Base-by-base conservation (phyloP, 64 coral and sea anemone genomes). In the Pocillopora damicornis region DNA sequence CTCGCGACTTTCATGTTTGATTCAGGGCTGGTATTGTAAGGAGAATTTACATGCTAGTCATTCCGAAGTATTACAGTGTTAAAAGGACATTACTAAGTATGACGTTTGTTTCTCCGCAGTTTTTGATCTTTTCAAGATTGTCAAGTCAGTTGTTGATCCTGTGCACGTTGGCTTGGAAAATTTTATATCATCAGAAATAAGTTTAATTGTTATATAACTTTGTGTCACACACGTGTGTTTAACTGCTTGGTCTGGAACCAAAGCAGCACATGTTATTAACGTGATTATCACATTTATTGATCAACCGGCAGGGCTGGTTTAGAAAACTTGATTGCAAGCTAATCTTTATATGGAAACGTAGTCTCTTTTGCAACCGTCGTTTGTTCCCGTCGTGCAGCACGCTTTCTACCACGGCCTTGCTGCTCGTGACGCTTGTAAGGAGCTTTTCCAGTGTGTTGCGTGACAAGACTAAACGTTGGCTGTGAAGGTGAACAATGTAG, bases 251-350 rank as follows among this genome's bases (percentile, higher is more conserved):
- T 85, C 81, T 85, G 81, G 81, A 57, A 85, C 81, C 65, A 73
- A 72, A 38, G 37, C 37, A 58, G 45, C 81, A 42, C 13, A 20
- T 85, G 81, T 9, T 23, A 67, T 20, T 68, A 35, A 37, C 35
- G 35, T 12, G 26, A 2, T 22, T 66, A 34, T 82, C 81, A 85
- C 81, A 26, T 85, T 20, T 85, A 58, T 51, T 51, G 42, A 58
- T 85, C 26, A 73, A 85, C 65, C 66, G 63, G 81, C 81, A 57
- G 81, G 81, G 38, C 81, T 71, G 81, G 64, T 85, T 66, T 15
- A 51, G 58, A 18, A 67, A 5, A 16, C 72, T 71, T 11, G 4
- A 38, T 68, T n/a, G 63, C 16, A 10, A 83, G 18, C 60, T 22
- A 1, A 37, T 67, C 64, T 22, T 67, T 67, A 67, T 67, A 67